These are phyloP conservation scores for Anser cygnoides DNA, from an alignment of 2,113 vertebrate species.

Conservation along the genomic window DNA sequence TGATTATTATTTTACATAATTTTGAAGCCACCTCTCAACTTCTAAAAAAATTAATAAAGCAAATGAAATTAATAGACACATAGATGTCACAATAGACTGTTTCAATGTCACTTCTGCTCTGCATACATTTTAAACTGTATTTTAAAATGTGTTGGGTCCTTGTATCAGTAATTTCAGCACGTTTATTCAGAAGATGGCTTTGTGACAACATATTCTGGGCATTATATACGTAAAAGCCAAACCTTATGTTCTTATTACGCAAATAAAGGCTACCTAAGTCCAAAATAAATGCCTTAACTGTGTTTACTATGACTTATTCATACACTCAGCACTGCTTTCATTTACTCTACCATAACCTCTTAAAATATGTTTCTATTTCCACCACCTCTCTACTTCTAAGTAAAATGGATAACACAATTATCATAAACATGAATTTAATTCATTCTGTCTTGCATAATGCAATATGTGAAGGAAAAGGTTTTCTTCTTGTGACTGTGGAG, in stretches of 20 bases:
- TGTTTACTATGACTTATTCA: slow-evolving; percentile 33
- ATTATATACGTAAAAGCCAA: not conserved
- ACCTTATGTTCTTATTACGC: not conserved
- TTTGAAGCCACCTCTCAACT: not conserved
- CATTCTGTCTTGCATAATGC: slow-evolving; percentile 9
- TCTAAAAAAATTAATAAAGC: not conserved
- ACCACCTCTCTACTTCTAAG: slow-evolving; percentile 34
- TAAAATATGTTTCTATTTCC: slow-evolving; percentile 52
- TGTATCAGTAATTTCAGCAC: not conserved
- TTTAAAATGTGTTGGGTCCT: not conserved
- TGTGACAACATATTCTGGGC: not conserved
- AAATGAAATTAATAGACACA: not conserved
- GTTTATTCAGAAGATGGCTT: slow-evolving; percentile 15
- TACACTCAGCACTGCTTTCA: not conserved
- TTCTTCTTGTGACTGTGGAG: not conserved
- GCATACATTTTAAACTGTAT: not conserved
- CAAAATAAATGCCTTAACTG: not conserved
- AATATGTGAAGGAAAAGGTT: not conserved
- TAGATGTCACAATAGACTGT: not conserved
- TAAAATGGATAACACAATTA: slow-evolving; percentile 35
- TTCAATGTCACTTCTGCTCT: not conserved
- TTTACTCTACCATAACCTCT: not conserved
- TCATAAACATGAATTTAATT: slow-evolving; percentile 37
- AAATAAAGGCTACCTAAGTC: not conserved
- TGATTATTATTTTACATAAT: not conserved